A percentile compares a stretch with the other conserved stretches of the same genome.
phyloP scores from a whole-genome alignment of 2,113 vertebrate species.

The Capreolus pygargus region DNA sequence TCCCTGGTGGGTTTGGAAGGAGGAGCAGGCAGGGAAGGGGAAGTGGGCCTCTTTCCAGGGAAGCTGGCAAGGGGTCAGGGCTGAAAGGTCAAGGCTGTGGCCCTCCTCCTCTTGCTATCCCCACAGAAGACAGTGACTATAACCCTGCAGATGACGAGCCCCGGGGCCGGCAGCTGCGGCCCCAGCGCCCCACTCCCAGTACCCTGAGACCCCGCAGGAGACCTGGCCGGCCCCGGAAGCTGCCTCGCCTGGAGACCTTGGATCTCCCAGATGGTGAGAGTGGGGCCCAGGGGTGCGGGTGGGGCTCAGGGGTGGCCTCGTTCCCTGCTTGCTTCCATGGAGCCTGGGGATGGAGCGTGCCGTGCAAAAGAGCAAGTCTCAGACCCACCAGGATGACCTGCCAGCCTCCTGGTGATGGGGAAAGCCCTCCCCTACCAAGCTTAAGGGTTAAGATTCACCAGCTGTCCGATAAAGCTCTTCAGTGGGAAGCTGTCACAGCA shows the following conservation, averaged over 20 bases:
- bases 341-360: background rate
- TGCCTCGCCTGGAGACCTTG: slow-evolving; percentile 80
- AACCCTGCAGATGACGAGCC: slow-evolving; percentile 91
- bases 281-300: background rate
- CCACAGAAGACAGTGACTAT: slow-evolving; percentile 94
- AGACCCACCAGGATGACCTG: background rate
- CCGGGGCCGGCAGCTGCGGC: slow-evolving; percentile 81
- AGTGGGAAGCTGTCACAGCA: background rate
- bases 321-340: background rate
- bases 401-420: background rate
- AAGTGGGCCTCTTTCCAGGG: background rate
- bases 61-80: background rate
- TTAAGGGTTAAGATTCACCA: background rate
- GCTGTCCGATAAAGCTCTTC: background rate
- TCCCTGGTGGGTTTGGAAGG: background rate
- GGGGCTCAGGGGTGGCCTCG: background rate
- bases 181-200: slow-evolving; percentile 78
- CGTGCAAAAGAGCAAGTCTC: accelerated
- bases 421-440: background rate
- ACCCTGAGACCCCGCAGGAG: slow-evolving; percentile 88
- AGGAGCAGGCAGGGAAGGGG: background rate
- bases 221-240: slow-evolving; percentile 92
- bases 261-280: slow-evolving; percentile 81
- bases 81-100: background rate
- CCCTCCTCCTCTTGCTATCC: background rate